These are phyloP conservation scores for Meiosimyza platycephala DNA, from an alignment of 2,888 invertebrate species.

Conservation along the genomic window DNA sequence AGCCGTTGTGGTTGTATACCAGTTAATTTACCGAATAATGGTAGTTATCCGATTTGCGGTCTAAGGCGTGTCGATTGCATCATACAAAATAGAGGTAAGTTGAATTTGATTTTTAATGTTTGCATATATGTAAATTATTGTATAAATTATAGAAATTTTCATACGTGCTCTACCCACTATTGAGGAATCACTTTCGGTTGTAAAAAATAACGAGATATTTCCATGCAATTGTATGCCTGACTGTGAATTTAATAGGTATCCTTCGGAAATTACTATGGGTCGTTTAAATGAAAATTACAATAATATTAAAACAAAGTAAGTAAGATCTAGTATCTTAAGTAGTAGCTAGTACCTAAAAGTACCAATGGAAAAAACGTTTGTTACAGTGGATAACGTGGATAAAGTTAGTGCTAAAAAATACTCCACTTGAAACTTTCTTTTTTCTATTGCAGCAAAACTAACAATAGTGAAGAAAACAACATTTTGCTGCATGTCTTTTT, in stretches of 20 bases:
- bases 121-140: neutral
- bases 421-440: too few species aligned
- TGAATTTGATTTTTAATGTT: neutral
- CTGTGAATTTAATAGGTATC: constrained; percentile 74
- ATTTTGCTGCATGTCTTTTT: constrained; percentile 78
- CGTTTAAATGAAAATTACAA: constrained; percentile 67
- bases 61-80: constrained; percentile 57
- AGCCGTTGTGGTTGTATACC: constrained; percentile 73
- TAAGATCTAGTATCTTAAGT: too few species aligned
- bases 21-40: constrained; percentile 69
- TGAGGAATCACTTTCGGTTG: constrained; percentile 51
- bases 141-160: constrained; percentile 47
- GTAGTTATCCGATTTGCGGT: constrained; percentile 54
- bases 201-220: constrained; percentile 50
- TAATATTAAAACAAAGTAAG: constrained; percentile 11
- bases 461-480: constrained; percentile 68
- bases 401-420: too few species aligned
- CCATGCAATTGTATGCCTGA: constrained; percentile 73
- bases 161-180: constrained; percentile 66
- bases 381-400: too few species aligned
- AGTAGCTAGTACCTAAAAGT: too few species aligned
- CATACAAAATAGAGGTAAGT: constrained; percentile 56
- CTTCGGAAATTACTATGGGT: constrained; percentile 74
- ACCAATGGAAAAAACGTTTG: too few species aligned
- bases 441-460: constrained; percentile 62